A percentile compares a stretch with the other conserved stretches of the same genome.
phyloP scores from a whole-genome alignment of 1,140 invertebrate species.

The Harlomillsia oculata region DNA sequence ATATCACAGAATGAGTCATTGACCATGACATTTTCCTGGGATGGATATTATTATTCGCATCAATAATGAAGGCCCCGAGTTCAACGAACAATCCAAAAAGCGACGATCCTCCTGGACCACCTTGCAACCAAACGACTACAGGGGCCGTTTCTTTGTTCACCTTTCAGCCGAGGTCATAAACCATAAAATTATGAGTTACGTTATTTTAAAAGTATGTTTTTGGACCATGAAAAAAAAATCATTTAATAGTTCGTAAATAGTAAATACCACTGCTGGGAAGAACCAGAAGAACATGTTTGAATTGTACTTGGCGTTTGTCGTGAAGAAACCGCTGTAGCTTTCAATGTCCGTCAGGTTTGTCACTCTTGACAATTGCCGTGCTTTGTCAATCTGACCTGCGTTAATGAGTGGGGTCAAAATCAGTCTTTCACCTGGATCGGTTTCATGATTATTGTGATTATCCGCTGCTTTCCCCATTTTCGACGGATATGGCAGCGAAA shows the following conservation, averaged over 20 bases:
- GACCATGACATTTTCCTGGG: conserved; percentile 42
- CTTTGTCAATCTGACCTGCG: conserved; percentile 39
- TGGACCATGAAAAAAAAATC: no score
- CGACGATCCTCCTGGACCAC: conserved; percentile 47
- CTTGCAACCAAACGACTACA: conserved; percentile 43
- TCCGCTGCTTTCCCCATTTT: no score
- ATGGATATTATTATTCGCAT: conserved; percentile 38
- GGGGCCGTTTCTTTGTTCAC: conserved; percentile 39
- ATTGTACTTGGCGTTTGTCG: conserved; percentile 43
- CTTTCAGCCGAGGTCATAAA: conserved; percentile 13
- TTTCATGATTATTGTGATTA: no score
- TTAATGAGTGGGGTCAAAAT: conserved; percentile 43
- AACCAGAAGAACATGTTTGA: conserved; percentile 49
- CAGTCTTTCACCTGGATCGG: conserved; percentile 40
- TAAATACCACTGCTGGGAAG: conserved; percentile 42
- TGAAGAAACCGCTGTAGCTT: conserved; percentile 44
- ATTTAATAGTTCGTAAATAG: no score
- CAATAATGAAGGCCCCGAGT: conserved; percentile 44
- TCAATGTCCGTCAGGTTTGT: conserved; percentile 22
- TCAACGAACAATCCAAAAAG: conserved; percentile 48
- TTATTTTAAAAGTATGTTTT: no score
- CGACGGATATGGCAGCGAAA: no score
- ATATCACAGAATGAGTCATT: conserved; percentile 45
- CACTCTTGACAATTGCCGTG: conserved; percentile 31
- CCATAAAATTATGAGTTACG: no score